Evolutionary conservation across 2,888 invertebrate species (phyloP).

Genomic region (Saturnia japonica): DNA sequence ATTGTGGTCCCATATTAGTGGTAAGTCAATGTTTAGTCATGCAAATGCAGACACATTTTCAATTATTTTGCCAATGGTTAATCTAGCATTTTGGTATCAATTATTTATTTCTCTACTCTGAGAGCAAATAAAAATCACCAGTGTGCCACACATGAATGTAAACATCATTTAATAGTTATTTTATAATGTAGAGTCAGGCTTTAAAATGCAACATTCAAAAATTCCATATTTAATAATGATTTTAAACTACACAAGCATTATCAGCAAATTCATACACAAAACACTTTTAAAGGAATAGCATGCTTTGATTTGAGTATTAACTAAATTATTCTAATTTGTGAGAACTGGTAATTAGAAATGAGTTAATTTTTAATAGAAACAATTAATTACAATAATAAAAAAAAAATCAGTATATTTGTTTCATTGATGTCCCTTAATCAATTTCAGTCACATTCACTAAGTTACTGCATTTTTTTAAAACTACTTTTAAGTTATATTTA

Average conservation of each 20-base stretch:
- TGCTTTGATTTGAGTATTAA: neutral
- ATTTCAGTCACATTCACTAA: no score
- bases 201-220: neutral
- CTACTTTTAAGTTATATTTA: no score
- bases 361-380: neutral
- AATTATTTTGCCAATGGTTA: no score
- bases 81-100: neutral
- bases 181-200: neutral
- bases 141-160: neutral
- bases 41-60: no score
- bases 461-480: no score
- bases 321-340: neutral
- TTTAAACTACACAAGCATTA: neutral
- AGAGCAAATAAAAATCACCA: neutral
- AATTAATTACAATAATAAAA: no score
- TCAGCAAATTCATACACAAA: neutral
- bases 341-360: neutral
- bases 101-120: neutral
- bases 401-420: no score
- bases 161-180: no score
- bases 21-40: no score
- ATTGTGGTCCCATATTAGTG: no score
- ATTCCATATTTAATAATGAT: neutral
- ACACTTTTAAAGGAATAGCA: neutral
- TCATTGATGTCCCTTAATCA: no score